These are phyloP conservation scores for Ochropacha duplaris DNA, from an alignment of 2,888 invertebrate genomes.

Conservation along the genomic window DNA sequence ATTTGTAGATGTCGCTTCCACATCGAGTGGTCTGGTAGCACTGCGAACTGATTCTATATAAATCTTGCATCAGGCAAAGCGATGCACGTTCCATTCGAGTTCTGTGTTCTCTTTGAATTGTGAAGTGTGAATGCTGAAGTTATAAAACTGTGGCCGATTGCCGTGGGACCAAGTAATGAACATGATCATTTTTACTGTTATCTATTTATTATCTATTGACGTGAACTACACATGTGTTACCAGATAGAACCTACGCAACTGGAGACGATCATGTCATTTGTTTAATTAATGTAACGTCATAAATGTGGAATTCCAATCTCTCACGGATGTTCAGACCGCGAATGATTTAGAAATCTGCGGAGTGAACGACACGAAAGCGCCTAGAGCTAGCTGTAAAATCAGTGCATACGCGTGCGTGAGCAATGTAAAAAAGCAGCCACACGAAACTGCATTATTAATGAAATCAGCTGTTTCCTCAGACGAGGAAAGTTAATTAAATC, in stretches of 20 bases:
- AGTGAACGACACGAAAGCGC: slow-evolving; percentile 60
- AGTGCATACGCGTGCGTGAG: slow-evolving; percentile 35
- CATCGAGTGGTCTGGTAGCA: too few species aligned
- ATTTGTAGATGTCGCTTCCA: not conserved
- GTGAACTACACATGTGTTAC: not conserved
- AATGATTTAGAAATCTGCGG: slow-evolving; percentile 64
- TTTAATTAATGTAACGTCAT: slow-evolving; percentile 49
- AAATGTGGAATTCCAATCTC: slow-evolving; percentile 63
- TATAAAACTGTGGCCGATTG: not conserved
- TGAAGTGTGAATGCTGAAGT: too few species aligned
- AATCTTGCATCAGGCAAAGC: too few species aligned
- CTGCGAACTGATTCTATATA: too few species aligned
- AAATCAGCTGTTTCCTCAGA: slow-evolving; percentile 66
- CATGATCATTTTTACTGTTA: too few species aligned
- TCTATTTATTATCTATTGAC: too few species aligned
- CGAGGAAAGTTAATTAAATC: slow-evolving; percentile 60
- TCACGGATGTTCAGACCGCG: slow-evolving; percentile 59
- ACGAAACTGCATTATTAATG: slow-evolving; percentile 58
- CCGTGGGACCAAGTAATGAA: too few species aligned
- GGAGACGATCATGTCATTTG: not conserved
- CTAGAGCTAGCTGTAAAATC: slow-evolving; percentile 44
- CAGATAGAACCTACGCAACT: not conserved
- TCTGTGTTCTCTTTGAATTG: too few species aligned
- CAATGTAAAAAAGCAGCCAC: slow-evolving; percentile 46
- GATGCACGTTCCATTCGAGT: too few species aligned